Base-by-base conservation (phyloP, 1,140 invertebrate species). In the Watersipora subatra region DNA sequence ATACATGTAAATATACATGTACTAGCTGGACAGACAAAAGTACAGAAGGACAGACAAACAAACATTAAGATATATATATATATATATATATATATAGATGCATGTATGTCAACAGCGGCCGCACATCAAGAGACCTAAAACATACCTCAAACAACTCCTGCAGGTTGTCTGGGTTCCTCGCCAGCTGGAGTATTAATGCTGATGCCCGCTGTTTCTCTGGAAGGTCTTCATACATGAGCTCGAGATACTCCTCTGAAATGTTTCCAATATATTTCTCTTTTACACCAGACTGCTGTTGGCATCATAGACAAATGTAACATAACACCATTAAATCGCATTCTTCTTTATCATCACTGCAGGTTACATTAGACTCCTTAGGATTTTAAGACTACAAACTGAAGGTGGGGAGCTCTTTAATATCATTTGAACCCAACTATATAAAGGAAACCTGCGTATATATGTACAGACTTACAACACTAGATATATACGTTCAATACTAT, bases 211-310 rank as follows among this genome's bases (percentile, higher is more conserved):
- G 87, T 83, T 97, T 97, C 71, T 92, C 91, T 55, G 87, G 84
- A 70, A 94, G 87, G 64, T 80, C 93, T 81, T 99, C 96, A 79
- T 99, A 99, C 2, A 99, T 81, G 66, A 98, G 81, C 80, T 98
- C 95, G 57, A 97, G 88, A 79, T 99, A 99, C 71, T 88, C 87
- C 74, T 97, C 91, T 46, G 34, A n/a, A n/a, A n/a, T n/a, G n/a
- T n/a, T n/a, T n/a, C n/a, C n/a, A n/a, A n/a, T n/a, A n/a, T n/a
- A n/a, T n/a, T n/a, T n/a, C n/a, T n/a, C n/a, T n/a, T n/a, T n/a
- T n/a, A n/a, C n/a, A n/a, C n/a, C n/a, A n/a, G n/a, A n/a, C n/a
- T n/a, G n/a, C n/a, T n/a, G n/a, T n/a, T n/a, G n/a, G n/a, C n/a
- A n/a, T n/a, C n/a, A n/a, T n/a, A n/a, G n/a, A n/a, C n/a, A n/a